These are phyloP conservation scores for Pomacea canaliculata DNA, from an alignment of 2,888 invertebrate genomes.

Conservation along the genomic window DNA sequence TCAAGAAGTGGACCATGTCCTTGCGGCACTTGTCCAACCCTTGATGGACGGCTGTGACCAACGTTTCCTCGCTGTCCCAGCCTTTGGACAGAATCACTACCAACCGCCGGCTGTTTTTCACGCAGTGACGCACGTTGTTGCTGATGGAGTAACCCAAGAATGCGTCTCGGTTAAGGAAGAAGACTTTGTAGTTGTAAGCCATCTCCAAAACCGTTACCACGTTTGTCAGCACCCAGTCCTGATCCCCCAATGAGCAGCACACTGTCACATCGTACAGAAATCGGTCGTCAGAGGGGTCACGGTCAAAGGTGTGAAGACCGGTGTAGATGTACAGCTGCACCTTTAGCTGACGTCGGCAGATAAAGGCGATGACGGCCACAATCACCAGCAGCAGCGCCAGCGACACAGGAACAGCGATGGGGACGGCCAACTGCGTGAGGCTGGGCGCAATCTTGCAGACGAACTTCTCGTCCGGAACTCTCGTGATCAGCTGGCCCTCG, in stretches of 20 bases:
- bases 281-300: not conserved
- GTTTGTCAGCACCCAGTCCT: not conserved
- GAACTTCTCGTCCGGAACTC: slow-evolving; percentile 26
- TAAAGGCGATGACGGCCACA: slow-evolving; percentile 1
- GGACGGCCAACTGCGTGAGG: slow-evolving; percentile 8
- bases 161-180: slow-evolving; percentile 7
- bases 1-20: too few relatives aligned
- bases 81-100: too few relatives aligned
- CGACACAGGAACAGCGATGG: slow-evolving; percentile 15
- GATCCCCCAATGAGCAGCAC: not conserved
- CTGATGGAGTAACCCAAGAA: not conserved
- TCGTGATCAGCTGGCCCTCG: slow-evolving; percentile 16
- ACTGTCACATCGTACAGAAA: not conserved
- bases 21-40: too few relatives aligned
- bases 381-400: slow-evolving; percentile 4
- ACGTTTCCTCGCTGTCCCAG: too few relatives aligned
- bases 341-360: slow-evolving; percentile 17
- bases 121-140: too few relatives aligned
- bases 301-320: slow-evolving; percentile 21
- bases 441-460: slow-evolving; percentile 23
- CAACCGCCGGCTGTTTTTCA: too few relatives aligned
- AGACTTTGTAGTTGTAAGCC: not conserved
- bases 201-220: not conserved
- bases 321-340: slow-evolving; percentile 23
- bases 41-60: too few relatives aligned